Conservation (phyloP, 2,888 invertebrate genomes). For the Aleiodes alternator region DNA sequence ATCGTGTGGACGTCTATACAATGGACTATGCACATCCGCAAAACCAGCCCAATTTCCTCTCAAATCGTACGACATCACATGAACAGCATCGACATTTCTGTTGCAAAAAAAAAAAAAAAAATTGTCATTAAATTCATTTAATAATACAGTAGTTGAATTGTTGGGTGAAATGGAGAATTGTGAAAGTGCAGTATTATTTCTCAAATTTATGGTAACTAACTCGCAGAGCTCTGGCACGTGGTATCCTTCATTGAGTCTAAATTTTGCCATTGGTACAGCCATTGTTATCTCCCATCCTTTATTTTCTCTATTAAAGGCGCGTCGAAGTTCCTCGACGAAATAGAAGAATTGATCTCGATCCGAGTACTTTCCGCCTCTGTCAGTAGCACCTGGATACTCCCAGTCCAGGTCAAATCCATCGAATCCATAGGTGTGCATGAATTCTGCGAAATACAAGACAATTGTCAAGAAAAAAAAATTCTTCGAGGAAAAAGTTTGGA, state of each 20-base stretch:
- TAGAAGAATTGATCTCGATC: slow-evolving; percentile 90
- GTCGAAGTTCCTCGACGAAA: slow-evolving; percentile 87
- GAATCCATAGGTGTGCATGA: slow-evolving; percentile 86
- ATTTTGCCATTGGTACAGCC: slow-evolving; percentile 92
- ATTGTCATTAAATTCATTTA: slow-evolving; percentile 38
- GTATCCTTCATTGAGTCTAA: slow-evolving; percentile 91
- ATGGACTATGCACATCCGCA: slow-evolving; percentile 91
- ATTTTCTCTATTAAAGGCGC: slow-evolving; percentile 85
- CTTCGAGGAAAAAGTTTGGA: too few relatives aligned
- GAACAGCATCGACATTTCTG: slow-evolving; percentile 87
- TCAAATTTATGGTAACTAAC: slow-evolving; percentile 77
- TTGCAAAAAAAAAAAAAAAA: slow-evolving; percentile 51
- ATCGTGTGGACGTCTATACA: slow-evolving; percentile 90
- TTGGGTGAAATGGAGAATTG: not conserved
- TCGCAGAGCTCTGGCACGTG: slow-evolving; percentile 93
- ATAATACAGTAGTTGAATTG: slow-evolving; percentile 9
- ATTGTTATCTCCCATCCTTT: slow-evolving; percentile 92
- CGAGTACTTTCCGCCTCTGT: slow-evolving; percentile 88
- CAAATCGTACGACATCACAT: slow-evolving; percentile 91
- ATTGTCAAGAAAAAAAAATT: too few relatives aligned
- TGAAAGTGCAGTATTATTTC: slow-evolving; percentile 18
- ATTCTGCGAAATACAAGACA: slow-evolving; percentile 76
- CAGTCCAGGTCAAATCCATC: slow-evolving; percentile 93
- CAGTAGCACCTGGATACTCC: slow-evolving; percentile 94
- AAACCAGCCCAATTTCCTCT: slow-evolving; percentile 94